Conservation (phyloP, 1,140 invertebrate species). For the Bombus sylvicola region DNA sequence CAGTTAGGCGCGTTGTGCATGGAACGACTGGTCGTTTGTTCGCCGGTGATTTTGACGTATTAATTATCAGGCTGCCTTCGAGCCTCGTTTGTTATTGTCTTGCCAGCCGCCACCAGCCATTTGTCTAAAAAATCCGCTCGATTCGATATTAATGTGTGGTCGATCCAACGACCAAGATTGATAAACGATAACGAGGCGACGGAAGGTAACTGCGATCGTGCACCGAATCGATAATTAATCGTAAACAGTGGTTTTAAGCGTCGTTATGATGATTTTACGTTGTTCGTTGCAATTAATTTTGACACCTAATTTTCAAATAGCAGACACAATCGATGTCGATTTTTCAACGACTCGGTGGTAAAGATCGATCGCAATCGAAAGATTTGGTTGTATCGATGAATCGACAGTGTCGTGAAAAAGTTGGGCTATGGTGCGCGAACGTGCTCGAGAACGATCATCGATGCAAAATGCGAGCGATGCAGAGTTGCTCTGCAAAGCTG, state of each 20-base stretch:
- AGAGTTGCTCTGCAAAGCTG: neutral
- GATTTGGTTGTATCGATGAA: neutral
- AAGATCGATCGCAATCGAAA: neutral
- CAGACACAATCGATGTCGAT: too few relatives aligned
- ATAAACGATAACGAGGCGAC: slow-evolving; percentile 26
- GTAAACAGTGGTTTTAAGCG: neutral
- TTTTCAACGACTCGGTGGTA: neutral
- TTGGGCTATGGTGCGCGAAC: neutral
- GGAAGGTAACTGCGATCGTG: neutral
- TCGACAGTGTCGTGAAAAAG: neutral
- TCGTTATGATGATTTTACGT: neutral
- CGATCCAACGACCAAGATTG: neutral
- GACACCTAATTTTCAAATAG: neutral
- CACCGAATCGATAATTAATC: neutral
- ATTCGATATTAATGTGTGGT: slow-evolving; percentile 13
- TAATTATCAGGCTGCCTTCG: slow-evolving; percentile 37
- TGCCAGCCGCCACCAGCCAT: neutral
- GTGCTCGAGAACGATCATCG: too few relatives aligned
- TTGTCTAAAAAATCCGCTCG: neutral
- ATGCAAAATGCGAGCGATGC: too few relatives aligned
- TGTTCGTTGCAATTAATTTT: neutral
- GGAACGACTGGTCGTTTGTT: slow-evolving; percentile 44
- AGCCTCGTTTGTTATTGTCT: slow-evolving; percentile 31
- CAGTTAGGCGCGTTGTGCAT: slow-evolving; percentile 19
- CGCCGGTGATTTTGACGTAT: slow-evolving; percentile 31